A percentile compares a stretch with the other conserved stretches of the same genome.
phyloP scores from a whole-genome alignment of 1,140 invertebrate species.

The Acromyrmex charruanus region DNA sequence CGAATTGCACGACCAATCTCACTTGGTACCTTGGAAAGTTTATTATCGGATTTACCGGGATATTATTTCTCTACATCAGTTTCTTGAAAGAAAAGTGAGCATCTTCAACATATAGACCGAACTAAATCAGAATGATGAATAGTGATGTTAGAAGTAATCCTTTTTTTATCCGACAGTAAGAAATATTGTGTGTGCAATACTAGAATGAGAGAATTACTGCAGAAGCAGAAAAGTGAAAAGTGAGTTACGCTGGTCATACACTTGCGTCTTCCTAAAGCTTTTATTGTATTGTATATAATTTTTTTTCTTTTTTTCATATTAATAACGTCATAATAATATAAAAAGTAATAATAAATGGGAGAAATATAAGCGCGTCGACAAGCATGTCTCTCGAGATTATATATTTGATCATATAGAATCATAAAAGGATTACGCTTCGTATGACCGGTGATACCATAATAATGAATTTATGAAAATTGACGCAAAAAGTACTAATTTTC shows the following conservation, averaged over 20 bases:
- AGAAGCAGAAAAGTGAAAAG: slow-evolving; percentile 65
- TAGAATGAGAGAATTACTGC: slow-evolving; percentile 52
- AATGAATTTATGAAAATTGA: slow-evolving; percentile 63
- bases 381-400: neutral
- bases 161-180: slow-evolving; percentile 58
- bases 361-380: neutral
- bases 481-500: slow-evolving; percentile 72
- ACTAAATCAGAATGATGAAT: neutral
- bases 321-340: neutral
- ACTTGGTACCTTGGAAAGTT: slow-evolving; percentile 81
- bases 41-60: slow-evolving; percentile 75
- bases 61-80: slow-evolving; percentile 77
- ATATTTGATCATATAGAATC: neutral
- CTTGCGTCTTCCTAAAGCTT: slow-evolving; percentile 44
- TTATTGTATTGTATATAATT: slow-evolving; percentile 17
- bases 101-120: neutral
- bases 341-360: neutral
- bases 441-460: slow-evolving; percentile 62
- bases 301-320: neutral
- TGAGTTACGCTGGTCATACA: slow-evolving; percentile 75
- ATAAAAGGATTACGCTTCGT: slow-evolving; percentile 56
- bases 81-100: slow-evolving; percentile 77
- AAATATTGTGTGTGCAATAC: slow-evolving; percentile 63
- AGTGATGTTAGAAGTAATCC: slow-evolving; percentile 8
- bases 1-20: slow-evolving; percentile 76